Conservation (phyloP, 2,797 vertebrate species). For the Aeoliscus strigatus region DNA sequence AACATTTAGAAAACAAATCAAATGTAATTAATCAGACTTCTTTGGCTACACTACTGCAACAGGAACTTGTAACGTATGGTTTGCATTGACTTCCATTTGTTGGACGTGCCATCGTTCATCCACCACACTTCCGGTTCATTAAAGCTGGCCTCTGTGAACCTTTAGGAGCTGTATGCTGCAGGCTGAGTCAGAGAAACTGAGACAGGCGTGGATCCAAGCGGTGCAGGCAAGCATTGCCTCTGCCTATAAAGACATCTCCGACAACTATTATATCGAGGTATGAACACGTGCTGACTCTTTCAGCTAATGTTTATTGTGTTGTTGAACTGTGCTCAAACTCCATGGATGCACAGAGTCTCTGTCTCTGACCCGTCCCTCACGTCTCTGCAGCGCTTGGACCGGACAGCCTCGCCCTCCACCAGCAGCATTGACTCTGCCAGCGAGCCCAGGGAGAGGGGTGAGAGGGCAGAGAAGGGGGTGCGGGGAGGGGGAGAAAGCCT, state of each 20-base stretch:
- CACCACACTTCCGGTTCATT: no score
- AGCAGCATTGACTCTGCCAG: conserved; percentile 94
- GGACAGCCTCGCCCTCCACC: conserved; percentile 91
- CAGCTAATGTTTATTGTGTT: no score
- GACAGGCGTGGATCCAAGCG: conserved; percentile 93
- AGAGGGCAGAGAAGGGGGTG: conserved; percentile 62
- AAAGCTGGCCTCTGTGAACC: no score
- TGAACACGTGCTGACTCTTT: no score
- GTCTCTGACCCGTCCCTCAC: conserved; percentile 75
- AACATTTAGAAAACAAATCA: no score
- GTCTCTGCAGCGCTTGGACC: conserved; percentile 84
- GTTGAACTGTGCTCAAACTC: no score
- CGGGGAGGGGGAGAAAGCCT: conserved; percentile 83
- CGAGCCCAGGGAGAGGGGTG: conserved; percentile 81
- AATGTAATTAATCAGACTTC: no score
- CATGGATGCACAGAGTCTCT: no score
- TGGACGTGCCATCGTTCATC: no score
- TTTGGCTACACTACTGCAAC: no score
- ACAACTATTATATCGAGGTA: conserved; percentile 88
- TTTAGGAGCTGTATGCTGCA: conserved; percentile 97
- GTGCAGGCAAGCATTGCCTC: conserved; percentile 98
- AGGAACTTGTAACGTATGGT: no score
- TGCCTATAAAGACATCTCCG: conserved; percentile 91
- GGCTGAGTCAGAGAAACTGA: conserved; percentile 93
- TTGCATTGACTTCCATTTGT: no score